Base-by-base conservation (phyloP, 2,113 vertebrate genomes). In the Lepisosteus osseus region DNA sequence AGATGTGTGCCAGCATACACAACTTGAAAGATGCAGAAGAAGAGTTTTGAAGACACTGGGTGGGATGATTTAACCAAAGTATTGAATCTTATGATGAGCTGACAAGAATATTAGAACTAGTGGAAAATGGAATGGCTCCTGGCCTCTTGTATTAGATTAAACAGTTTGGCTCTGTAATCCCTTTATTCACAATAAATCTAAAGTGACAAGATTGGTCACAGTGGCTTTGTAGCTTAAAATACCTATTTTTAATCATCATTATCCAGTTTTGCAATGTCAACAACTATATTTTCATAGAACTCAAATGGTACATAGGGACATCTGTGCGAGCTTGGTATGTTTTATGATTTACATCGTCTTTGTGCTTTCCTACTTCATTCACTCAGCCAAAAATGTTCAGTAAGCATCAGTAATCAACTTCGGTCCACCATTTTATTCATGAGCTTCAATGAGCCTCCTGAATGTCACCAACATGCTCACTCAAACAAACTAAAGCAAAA, bases 81-180 rank as follows among this genome's bases (percentile, higher is more conserved):
- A 59, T 59, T 13, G 9, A 59, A 59, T 59, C 14, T 59, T 59
- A 59, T 59, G 57, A 42, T n/a, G 64, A 14, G 12, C 29, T 63
- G 47, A 41, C 61, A 69, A 57, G 12, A 56, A 65, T 70, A 62
- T 64, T 29, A 29, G 47, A 44, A 56, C 62, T 65, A 40, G 41
- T 29, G 17, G 29, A 40, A 41, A 65, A 65, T 65, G 29, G 62
- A n/a, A 29, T 2, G 29, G 29, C 29, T 13, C 62, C n/a, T 41
- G 13, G 17, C 29, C 62, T 41, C 17, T 7, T 41, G 29, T 65
- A 65, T 40, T 11, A 65, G 62, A 41, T 41, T 41, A 65, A 65
- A 41, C 9, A 65, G 1, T 29, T 40, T 41, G n/a, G 62, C n/a
- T 40, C 6, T 65, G 29, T 8, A 3, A 17, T 65, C 41, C 7